A percentile compares a stretch with the other conserved stretches of the same genome.
These are phyloP conservation scores for Notarius lentiginosus DNA, from an alignment of 2,113 vertebrate genomes.

Conservation along the genomic window DNA sequence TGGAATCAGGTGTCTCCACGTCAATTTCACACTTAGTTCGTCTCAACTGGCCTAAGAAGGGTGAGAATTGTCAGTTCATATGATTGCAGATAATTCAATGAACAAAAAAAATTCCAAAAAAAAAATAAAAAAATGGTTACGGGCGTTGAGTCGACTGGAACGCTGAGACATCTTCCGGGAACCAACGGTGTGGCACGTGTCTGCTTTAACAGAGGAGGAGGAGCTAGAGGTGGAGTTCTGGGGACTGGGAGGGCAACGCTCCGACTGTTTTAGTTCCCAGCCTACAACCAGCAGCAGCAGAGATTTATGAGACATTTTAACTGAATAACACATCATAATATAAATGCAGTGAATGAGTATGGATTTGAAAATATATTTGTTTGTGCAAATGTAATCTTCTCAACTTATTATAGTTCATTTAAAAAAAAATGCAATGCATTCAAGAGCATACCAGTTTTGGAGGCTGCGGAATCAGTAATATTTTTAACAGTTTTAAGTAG, in stretches of 20 bases:
- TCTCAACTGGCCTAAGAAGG: constrained; percentile 87
- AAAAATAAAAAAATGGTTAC: constrained; percentile 71
- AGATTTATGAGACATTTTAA: neutral
- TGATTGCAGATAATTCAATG: neutral
- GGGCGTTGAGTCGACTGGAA: constrained; percentile 84
- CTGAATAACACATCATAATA: neutral
- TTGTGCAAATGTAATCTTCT: neutral
- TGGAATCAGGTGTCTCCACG: constrained; percentile 96
- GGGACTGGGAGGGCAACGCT: constrained; percentile 69
- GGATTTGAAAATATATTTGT: neutral
- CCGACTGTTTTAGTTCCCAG: constrained; percentile 78
- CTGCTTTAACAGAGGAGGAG: constrained; percentile 76
- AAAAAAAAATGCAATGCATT: neutral
- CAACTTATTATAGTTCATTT: neutral
- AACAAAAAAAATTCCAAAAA: neutral
- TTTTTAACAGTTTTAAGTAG: constrained; percentile 86
- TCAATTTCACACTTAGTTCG: constrained; percentile 90
- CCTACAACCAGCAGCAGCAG: constrained; percentile 50
- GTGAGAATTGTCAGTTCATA: neutral
- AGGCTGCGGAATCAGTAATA: constrained; percentile 66
- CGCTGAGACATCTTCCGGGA: constrained; percentile 86
- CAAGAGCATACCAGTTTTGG: constrained; percentile 77
- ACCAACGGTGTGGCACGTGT: constrained; percentile 75
- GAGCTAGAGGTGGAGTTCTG: constrained; percentile 74
- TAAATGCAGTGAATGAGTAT: neutral